Evolutionary conservation across 53 echinoderm and acorn worm species (phyloP), one percentile per base, ranked within the genome.

Genomic region (Temnopleurus reevesii): DNA sequence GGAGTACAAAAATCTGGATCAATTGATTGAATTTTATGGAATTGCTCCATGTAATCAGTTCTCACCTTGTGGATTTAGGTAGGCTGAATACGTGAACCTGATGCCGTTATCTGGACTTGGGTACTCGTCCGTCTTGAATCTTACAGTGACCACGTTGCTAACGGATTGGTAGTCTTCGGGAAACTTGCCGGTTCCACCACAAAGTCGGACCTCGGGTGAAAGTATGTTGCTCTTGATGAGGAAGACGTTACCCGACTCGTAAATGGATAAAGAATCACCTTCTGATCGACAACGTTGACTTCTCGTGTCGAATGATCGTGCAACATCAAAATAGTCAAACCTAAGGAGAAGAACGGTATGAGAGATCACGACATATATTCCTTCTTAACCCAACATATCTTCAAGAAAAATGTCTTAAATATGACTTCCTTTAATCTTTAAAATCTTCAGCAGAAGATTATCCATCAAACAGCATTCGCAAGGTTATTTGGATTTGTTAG

Each of bases 161-260:
- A 86, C 89, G 3, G 99, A 99, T 85, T 96, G 96, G 89, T 94
- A 96, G 81, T 99, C 99, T 25, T 66, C 59, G 2, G 99, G 99
- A 85, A 99, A 99, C 57, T 76, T 86, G 41, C 99, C 99, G 1
- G 99, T 95, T 21, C 99, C 99, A 8, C 99, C 99, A 80, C 99
- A 99, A 60, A 92, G 91, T 0, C 88, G 94, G 53, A 90, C 77
- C 81, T 94, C 96, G 5, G 99, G 99, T 53, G 87, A 90, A 13
- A 92, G 84, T 27, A 88, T 89, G 90, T 92, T 95, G 33, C 86
- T 84, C 57, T 93, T 91, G 46, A 95, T 93, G 47, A 89, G 53
- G 41, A 66, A 90, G 55, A 77, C 83, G 36, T 91, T 89, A 15
- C 92, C 92, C 15, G 95, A 91, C 53, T 97, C 95, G 57, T 97